Evolutionary conservation across 37 sponge, comb jelly and placozoan species (phyloP).

Genomic region (Cladorhizidae sp.): DNA sequence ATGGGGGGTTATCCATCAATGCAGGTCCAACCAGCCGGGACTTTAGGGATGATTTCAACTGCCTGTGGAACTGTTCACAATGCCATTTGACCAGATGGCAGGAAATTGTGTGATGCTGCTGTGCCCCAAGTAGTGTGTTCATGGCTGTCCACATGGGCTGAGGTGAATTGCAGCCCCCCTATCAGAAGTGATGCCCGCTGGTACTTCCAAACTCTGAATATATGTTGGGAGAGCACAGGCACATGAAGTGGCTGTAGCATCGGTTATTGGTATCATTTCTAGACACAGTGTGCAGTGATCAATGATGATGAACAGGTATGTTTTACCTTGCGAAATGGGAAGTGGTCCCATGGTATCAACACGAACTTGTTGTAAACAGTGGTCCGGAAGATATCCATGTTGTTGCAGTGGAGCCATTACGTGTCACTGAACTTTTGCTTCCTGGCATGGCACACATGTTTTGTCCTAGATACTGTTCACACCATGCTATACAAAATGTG

Average conservation of each 20-base stretch:
- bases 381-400: background rate
- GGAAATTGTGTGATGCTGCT: slow-evolving; percentile 42
- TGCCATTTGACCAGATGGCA: slow-evolving; percentile 35
- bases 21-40: slow-evolving; percentile 33
- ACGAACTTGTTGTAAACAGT: slow-evolving; percentile 26
- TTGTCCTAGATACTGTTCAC: slow-evolving; percentile 19
- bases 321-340: no score
- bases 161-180: slow-evolving; percentile 51
- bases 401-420: background rate
- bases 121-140: slow-evolving; percentile 1
- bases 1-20: slow-evolving; percentile 33
- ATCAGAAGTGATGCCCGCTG: slow-evolving; percentile 35
- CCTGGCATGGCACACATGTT: slow-evolving; percentile 37
- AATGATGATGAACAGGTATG: slow-evolving; percentile 34
- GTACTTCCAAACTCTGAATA: slow-evolving; percentile 32
- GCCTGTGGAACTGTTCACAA: slow-evolving; percentile 43
- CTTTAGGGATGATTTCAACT: slow-evolving; percentile 26
- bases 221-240: slow-evolving; percentile 16
- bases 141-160: slow-evolving; percentile 35
- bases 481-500: slow-evolving; percentile 21
- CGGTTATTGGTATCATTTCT: slow-evolving; percentile 39
- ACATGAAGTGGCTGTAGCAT: no score
- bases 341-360: slow-evolving; percentile 33
- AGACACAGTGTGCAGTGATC: slow-evolving; percentile 42
- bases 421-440: no score